A percentile compares a stretch with the other conserved stretches of the same genome.
These are phyloP conservation scores for Pterobdella sp. DNA, from an alignment of 2,888 invertebrate species.

Conservation along the genomic window DNA sequence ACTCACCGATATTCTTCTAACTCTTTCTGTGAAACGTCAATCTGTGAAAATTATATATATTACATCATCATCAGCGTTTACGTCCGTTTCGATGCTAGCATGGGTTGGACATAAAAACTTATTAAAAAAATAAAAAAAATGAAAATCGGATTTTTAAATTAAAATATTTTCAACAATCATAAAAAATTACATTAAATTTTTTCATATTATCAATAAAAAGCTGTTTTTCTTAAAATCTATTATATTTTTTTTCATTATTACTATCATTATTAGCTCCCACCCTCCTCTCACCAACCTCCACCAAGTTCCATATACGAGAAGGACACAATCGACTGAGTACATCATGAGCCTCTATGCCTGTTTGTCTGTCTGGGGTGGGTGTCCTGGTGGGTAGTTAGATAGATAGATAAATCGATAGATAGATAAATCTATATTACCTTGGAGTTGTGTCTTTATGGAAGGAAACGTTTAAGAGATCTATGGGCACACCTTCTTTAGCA, in stretches of 20 bases:
- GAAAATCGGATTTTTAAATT: background rate
- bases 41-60: constrained; percentile 39
- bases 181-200: background rate
- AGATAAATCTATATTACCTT: background rate
- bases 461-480: constrained; percentile 90
- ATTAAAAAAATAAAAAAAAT: background rate
- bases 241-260: background rate
- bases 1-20: too few species aligned
- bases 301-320: constrained; percentile 70
- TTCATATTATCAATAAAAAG: too few species aligned
- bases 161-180: background rate
- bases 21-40: constrained; percentile 66
- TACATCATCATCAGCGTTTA: background rate
- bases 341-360: constrained; percentile 61
- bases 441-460: constrained; percentile 56
- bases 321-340: constrained; percentile 64
- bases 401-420: background rate
- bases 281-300: constrained; percentile 57
- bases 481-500: constrained; percentile 57
- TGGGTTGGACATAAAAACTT: constrained; percentile 21
- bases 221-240: too few species aligned
- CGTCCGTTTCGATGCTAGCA: too few species aligned
- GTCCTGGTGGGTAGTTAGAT: constrained; percentile 38
- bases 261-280: background rate
- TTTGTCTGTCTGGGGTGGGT: constrained; percentile 75